Evolutionary conservation across 1,140 invertebrate genomes (phyloP).

Genomic region (Conus betulinus): DNA sequence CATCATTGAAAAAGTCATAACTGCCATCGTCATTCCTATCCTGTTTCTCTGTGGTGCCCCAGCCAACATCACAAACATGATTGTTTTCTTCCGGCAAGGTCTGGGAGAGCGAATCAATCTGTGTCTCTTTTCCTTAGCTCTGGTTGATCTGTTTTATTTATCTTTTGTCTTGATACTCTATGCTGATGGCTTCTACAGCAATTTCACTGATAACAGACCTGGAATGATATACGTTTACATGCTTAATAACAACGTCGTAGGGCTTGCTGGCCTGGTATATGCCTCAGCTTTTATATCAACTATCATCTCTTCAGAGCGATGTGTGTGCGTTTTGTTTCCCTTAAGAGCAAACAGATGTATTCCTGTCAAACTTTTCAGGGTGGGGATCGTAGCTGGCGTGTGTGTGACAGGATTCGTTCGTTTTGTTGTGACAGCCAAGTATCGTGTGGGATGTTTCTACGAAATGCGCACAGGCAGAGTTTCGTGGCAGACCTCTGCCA

Average conservation of each 20-base stretch:
- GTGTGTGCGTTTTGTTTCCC: neutral
- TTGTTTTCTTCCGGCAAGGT: slow-evolving; percentile 15
- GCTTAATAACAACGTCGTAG: neutral
- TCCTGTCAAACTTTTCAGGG: neutral
- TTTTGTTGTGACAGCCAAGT: too few species aligned
- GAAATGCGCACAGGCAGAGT: too few species aligned
- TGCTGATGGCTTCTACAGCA: neutral
- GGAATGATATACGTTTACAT: neutral
- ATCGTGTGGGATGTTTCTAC: too few species aligned
- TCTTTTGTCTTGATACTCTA: neutral
- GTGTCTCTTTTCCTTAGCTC: neutral
- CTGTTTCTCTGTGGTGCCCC: neutral
- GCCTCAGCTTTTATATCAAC: neutral
- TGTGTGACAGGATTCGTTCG: neutral
- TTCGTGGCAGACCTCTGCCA: too few species aligned
- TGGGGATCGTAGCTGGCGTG: neutral
- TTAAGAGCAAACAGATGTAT: neutral
- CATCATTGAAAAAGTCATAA: neutral
- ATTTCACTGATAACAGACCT: too few species aligned
- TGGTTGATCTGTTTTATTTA: neutral
- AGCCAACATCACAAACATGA: neutral
- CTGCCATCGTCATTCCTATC: neutral
- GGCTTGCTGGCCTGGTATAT: neutral
- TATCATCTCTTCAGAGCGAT: neutral
- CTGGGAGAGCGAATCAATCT: neutral